Evolutionary conservation across 2,113 vertebrate genomes (phyloP), one percentile per base, ranked within the genome.

Genomic region (Oryzias celebensis): DNA sequence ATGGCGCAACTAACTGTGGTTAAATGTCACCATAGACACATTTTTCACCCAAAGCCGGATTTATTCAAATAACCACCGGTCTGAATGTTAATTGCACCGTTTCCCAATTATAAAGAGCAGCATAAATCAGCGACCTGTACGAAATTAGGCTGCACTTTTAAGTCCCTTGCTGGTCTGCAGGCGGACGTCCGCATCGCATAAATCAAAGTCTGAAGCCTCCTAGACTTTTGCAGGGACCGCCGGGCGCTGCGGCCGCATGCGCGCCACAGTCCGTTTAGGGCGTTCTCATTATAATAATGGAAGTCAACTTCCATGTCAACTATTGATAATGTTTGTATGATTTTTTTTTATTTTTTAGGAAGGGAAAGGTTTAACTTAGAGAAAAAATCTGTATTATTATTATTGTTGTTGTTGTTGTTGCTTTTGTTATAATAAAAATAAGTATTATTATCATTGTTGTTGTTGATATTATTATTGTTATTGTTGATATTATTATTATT

Each of bases 121-220:
- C 81, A 91, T 91, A 90, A 91, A 92, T 92, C 91, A 91, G 70
- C 20, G 56, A 77, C 78, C 73, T 80, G 78, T 87, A 84, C 83
- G 89, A 88, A 89, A 90, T 90, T 89, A 83, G 77, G 79, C 68
- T 81, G 74, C 78, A 88, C 87, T 88, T 90, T 86, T 41, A 41
- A 90, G 83, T 88, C 76, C 82, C 85, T 85, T 84, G 78, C 82
- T 82, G 87, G 82, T 87, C 85, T 70, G 81, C 82, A 81, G 78
- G 66, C 89, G 85, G 68, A 80, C 76, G 80, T 81, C 85, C 81
- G 77, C 83, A 77, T 81, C 80, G 63, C 81, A 90, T 92, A 92
- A 92, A 92, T 93, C 89, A 92, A 67, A 93, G 91, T 87, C 91
- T 86, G 88, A 92, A 90, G 92, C 76, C 92, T 90, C 51, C 85